A percentile compares a stretch with the other conserved stretches of the same genome.
Evolutionary conservation across 2,797 vertebrate genomes (phyloP).

Genomic region (Tokudaia tokunoshimensis): DNA sequence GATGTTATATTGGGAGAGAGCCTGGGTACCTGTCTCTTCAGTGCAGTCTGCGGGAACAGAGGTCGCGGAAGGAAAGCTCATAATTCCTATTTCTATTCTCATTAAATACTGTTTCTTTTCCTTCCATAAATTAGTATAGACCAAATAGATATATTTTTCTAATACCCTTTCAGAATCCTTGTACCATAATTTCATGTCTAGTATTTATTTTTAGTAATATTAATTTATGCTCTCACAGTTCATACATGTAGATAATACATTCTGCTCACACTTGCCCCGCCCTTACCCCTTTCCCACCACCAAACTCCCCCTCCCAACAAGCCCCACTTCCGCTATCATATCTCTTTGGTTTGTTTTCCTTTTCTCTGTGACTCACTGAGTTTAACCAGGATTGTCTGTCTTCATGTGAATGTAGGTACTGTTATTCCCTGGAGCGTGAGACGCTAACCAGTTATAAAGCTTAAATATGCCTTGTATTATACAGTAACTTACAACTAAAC

Average conservation of each 20-base stretch:
- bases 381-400: background rate
- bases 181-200: background rate
- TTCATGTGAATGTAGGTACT: background rate
- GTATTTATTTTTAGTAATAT: background rate
- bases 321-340: background rate
- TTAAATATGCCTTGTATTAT: background rate
- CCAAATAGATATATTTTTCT: background rate
- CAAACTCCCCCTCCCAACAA: background rate
- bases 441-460: background rate
- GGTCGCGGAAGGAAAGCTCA: too few species aligned
- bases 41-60: too few species aligned
- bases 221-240: background rate
- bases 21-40: too few species aligned
- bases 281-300: background rate
- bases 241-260: background rate
- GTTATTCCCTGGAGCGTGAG: background rate
- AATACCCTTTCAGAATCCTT: background rate
- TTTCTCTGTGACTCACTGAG: background rate
- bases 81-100: background rate
- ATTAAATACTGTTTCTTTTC: background rate
- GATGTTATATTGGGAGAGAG: too few species aligned
- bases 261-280: background rate
- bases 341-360: background rate
- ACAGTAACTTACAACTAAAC: background rate
- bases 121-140: background rate